A percentile compares a stretch with the other conserved stretches of the same genome.
Conservation (phyloP, 2,113 vertebrate genomes). For the Rhodinocichla rosea region DNA sequence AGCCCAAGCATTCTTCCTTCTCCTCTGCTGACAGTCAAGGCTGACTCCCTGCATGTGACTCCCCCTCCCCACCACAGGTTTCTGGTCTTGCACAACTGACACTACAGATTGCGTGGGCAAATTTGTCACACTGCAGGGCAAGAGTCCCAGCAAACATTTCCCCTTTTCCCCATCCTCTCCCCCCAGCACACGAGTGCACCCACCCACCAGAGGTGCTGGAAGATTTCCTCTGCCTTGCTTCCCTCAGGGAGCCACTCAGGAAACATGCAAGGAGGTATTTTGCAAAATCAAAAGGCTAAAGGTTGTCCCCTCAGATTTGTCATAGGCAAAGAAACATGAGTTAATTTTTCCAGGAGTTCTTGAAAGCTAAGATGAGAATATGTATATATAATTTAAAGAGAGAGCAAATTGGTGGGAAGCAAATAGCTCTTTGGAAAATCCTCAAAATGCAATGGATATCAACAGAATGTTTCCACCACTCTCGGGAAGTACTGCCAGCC, state of each 20-base stretch:
- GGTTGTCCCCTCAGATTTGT: background rate
- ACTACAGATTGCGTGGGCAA: constrained; percentile 32
- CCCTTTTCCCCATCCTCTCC: constrained; percentile 32
- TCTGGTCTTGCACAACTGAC: constrained; percentile 62
- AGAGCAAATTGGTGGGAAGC: constrained; percentile 14
- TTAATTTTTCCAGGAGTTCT: background rate
- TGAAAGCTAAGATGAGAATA: background rate
- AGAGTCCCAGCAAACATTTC: constrained; percentile 48
- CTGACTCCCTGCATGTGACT: constrained; percentile 60
- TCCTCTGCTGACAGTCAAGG: constrained; percentile 39
- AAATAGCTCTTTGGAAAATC: constrained; percentile 37
- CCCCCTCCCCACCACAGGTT: constrained; percentile 50
- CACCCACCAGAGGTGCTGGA: background rate
- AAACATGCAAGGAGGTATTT: background rate
- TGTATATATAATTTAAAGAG: background rate
- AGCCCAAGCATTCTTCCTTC: constrained; percentile 34
- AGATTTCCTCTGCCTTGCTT: background rate
- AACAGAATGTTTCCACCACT: constrained; percentile 45
- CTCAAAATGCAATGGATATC: constrained; percentile 22
- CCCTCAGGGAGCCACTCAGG: background rate
- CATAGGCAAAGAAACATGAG: background rate
- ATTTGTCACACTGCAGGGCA: constrained; percentile 25
- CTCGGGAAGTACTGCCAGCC: constrained; percentile 41
- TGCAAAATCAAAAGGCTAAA: background rate
- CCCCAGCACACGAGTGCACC: background rate